phyloP scores from a whole-genome alignment of 2,888 invertebrate species.

The Andrena chrysosceles region DNA sequence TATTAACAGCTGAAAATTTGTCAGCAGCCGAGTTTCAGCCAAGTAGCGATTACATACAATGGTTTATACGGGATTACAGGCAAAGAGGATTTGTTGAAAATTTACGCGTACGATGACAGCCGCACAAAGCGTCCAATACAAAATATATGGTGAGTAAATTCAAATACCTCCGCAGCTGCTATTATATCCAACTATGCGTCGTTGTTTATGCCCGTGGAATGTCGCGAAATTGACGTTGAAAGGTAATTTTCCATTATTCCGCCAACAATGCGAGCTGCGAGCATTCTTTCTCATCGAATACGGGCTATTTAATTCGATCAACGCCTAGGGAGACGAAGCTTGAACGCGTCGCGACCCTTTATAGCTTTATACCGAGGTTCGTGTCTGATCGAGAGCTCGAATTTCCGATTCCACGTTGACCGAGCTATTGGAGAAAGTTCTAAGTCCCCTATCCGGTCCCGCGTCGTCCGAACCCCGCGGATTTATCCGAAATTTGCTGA shows the following conservation, averaged over 20 bases:
- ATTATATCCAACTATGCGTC: neutral
- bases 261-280: neutral
- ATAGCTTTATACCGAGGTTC: neutral
- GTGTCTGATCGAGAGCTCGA: neutral
- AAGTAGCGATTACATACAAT: slow-evolving; percentile 2
- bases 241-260: neutral
- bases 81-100: slow-evolving; percentile 28
- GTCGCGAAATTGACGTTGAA: neutral
- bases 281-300: neutral
- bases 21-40: neutral
- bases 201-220: neutral
- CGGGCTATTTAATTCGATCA: neutral
- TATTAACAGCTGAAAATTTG: neutral
- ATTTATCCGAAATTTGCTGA: slow-evolving; percentile 19
- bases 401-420: neutral
- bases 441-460: neutral
- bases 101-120: slow-evolving; percentile 26
- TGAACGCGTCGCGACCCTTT: neutral
- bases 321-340: neutral
- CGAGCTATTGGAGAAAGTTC: neutral
- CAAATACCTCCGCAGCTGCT: neutral
- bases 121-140: slow-evolving; percentile 5
- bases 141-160: slow-evolving; percentile 19
- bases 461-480: neutral
- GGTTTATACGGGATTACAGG: slow-evolving; percentile 19